Conservation (phyloP, 1,140 invertebrate genomes). For the Drosophila carrolli region DNA sequence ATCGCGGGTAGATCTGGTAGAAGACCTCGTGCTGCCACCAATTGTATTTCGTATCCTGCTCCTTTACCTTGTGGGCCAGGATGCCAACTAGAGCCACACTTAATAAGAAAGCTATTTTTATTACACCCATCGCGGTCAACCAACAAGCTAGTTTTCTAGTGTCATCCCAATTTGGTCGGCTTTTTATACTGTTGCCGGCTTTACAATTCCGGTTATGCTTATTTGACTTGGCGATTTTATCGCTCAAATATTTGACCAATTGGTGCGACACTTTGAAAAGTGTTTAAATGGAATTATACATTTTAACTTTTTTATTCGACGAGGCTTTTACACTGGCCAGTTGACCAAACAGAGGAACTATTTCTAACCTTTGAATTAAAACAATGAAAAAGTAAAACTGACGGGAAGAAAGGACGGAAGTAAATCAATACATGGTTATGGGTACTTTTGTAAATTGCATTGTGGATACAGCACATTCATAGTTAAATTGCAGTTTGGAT, state of each 20-base stretch:
- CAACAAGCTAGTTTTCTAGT: conserved; percentile 31
- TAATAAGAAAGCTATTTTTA: conserved; percentile 23
- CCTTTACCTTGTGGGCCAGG: not conserved
- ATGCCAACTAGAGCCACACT: conserved; percentile 7
- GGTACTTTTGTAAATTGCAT: not conserved
- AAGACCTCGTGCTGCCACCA: conserved; percentile 74
- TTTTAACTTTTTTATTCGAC: conserved; percentile 10
- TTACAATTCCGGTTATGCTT: conserved; percentile 50
- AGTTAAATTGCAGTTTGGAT: too few relatives aligned
- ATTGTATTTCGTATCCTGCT: conserved; percentile 34
- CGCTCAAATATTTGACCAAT: conserved; percentile 59
- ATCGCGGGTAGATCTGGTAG: conserved; percentile 71
- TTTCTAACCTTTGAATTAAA: not conserved
- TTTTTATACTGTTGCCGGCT: conserved; percentile 59
- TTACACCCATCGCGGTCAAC: conserved; percentile 36
- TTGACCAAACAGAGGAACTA: conserved; percentile 43
- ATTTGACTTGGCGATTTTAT: conserved; percentile 30
- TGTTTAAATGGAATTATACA: conserved; percentile 29
- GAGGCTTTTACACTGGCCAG: conserved; percentile 13
- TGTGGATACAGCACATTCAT: not conserved
- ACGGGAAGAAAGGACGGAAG: conserved; percentile 2
- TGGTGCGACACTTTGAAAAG: conserved; percentile 27
- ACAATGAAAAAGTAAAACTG: conserved; percentile 3
- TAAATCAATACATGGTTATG: not conserved
- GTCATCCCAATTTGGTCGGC: not conserved